Evolutionary conservation across 2,113 vertebrate genomes (phyloP).

Genomic region (Tricholaema leucomelas): DNA sequence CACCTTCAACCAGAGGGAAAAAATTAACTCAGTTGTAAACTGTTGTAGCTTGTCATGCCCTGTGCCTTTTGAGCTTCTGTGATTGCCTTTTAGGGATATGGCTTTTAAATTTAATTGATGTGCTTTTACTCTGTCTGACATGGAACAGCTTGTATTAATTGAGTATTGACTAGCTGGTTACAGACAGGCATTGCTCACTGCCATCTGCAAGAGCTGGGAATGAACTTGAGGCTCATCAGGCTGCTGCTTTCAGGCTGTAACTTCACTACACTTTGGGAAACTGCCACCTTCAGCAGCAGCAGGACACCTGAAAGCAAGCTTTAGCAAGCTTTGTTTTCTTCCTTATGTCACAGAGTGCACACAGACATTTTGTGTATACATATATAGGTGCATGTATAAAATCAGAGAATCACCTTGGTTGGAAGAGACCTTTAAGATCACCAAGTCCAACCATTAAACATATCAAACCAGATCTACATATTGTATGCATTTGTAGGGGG

Average conservation of each 20-base stretch:
- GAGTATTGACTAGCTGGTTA: background rate
- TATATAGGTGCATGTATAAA: background rate
- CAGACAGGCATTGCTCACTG: background rate
- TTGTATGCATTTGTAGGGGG: background rate
- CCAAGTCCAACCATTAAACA: too few species aligned
- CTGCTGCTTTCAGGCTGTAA: background rate
- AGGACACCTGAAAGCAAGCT: background rate
- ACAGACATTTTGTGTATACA: background rate
- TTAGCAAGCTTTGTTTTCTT: too few species aligned
- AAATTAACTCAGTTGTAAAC: background rate
- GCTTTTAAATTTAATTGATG: background rate
- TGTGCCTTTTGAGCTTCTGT: background rate
- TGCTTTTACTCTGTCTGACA: background rate
- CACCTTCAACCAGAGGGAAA: background rate
- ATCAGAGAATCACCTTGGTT: too few species aligned
- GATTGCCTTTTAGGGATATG: background rate
- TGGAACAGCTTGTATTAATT: background rate
- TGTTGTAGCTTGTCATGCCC: background rate
- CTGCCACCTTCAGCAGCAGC: background rate
- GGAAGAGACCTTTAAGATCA: too few species aligned
- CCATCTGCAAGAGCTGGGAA: background rate
- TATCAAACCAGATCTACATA: background rate
- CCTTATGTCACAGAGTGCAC: background rate
- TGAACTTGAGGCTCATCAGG: background rate
- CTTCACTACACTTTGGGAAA: rapidly evolving